A percentile compares a stretch with the other conserved stretches of the same genome.
These are phyloP conservation scores for Centruroides sculpturatus DNA, from an alignment of 1,140 invertebrate genomes.

Conservation along the genomic window DNA sequence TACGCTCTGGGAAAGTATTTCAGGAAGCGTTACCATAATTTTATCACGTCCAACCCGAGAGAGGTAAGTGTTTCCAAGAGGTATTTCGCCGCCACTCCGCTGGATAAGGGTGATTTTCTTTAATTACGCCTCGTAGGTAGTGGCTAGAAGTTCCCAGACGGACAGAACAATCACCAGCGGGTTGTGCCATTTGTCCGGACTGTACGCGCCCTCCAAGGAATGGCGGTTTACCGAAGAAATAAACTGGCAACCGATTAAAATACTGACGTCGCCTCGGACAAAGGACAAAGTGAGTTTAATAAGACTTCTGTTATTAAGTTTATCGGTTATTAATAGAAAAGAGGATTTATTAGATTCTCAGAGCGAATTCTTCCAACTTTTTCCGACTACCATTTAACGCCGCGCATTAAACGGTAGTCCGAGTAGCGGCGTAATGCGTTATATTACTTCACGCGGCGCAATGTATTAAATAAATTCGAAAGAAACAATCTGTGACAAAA, in stretches of 20 bases:
- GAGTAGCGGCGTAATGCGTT: too few relatives aligned
- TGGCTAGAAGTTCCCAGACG: background rate
- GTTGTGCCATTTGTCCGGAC: background rate
- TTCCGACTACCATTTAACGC: too few relatives aligned
- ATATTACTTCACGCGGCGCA: too few relatives aligned
- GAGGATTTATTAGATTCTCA: too few relatives aligned
- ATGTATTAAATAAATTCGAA: too few relatives aligned
- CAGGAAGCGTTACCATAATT: background rate
- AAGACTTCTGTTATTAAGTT: too few relatives aligned
- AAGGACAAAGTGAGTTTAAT: too few relatives aligned
- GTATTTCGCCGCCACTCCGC: background rate
- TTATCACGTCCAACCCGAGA: background rate
- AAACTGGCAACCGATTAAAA: background rate
- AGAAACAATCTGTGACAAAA: too few relatives aligned
- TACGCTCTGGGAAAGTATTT: background rate
- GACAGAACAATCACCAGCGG: background rate
- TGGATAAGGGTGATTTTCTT: background rate
- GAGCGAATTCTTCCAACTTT: too few relatives aligned
- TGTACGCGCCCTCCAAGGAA: background rate
- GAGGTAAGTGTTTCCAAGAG: background rate
- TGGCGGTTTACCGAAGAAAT: conserved; percentile 1
- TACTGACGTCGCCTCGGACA: too few relatives aligned
- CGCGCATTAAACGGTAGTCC: too few relatives aligned
- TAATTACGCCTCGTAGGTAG: background rate
- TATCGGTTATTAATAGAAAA: too few relatives aligned